Evolutionary conservation across 2,888 invertebrate species (phyloP), one percentile per base, ranked within the genome.

Genomic region (Calephelis perditalis): DNA sequence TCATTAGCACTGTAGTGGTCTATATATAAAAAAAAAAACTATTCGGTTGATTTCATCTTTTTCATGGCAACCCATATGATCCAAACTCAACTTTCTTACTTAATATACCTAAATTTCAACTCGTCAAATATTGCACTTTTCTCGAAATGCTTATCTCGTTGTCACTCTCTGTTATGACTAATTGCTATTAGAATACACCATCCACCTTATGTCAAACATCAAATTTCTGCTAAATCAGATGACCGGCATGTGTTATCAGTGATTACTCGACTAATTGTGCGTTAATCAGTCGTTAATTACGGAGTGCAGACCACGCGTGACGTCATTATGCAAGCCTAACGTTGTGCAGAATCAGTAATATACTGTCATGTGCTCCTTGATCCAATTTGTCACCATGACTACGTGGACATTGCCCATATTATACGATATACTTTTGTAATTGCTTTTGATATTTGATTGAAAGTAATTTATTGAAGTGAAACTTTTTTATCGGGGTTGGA

Each of bases 201-300:
- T 4, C 12, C 36, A 59, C 8, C 12, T 35, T 6, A 12, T 7
- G 37, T 12, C 36, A 45, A 45, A 55, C 43, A 44, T 26, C 47
- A 59, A 62, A 66, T 62, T 66, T 56, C 61, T 63, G 65, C 66
- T 62, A 66, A 61, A 55, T 60, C 56, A 59, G 62, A 63, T 62
- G 58, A 63, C 62, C 67, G 68, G 71, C 74, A 76, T 75, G 72
- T 76, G 79, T 75, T 77, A 77, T 77, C 76, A 73, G 70, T 76
- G 75, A 79, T 80, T 78, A 78, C 70, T 65, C 62, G 70, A 71
- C 79, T 83, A 83, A 84, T 83, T 83, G 81, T 78, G 70, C 76
- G 77, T 75, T 84, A 82, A 84, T 84, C 81, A 83, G 81, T 70
- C 74, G 71, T 76, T 81, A 83, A 84, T 83, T 77, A 79, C 73